Conservation (phyloP, 2,113 vertebrate genomes). For the Piprites chloris region DNA sequence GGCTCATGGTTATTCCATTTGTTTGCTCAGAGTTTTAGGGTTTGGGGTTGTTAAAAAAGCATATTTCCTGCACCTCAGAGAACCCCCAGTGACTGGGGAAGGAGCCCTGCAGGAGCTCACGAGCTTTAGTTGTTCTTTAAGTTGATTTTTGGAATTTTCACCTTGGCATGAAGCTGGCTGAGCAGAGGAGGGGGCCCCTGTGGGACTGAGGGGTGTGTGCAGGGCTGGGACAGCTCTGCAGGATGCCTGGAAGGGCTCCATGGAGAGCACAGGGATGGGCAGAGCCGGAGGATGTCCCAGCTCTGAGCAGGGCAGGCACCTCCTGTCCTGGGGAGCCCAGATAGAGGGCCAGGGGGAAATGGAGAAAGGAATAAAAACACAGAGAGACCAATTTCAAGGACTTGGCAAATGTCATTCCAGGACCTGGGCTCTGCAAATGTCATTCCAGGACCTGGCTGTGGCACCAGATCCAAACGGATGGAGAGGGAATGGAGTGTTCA, state of each 20-base stretch:
- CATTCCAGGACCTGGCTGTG: neutral
- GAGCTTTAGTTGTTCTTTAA: neutral
- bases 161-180: neutral
- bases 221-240: neutral
- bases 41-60: neutral
- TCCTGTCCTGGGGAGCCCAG: too few species aligned
- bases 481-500: neutral
- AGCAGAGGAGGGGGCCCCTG: fast-evolving
- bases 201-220: neutral
- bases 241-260: neutral
- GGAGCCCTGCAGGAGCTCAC: neutral
- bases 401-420: neutral
- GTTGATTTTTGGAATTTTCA: neutral
- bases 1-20: neutral
- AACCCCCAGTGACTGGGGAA: fast-evolving
- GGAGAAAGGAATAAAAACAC: neutral
- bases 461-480: neutral
- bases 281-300: neutral
- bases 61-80: neutral
- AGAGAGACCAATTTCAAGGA: neutral
- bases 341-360: too few species aligned
- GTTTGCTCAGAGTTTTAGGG: neutral
- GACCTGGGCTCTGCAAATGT: neutral
- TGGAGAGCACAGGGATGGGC: neutral
- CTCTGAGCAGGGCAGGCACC: neutral